phyloP scores from a whole-genome alignment of 2,113 vertebrate species.

The Cavia porcellus region DNA sequence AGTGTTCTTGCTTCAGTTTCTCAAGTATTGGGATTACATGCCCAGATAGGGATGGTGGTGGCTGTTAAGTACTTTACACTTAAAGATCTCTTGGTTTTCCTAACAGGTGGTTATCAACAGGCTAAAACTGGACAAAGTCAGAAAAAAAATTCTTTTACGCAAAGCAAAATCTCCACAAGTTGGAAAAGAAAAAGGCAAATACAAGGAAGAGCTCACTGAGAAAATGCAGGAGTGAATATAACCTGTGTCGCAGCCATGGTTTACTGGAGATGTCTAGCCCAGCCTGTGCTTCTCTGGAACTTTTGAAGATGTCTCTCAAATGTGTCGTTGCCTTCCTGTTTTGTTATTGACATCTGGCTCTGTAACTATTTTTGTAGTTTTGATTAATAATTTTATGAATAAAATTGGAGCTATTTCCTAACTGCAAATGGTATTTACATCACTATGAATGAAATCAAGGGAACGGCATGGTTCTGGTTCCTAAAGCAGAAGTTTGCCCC shows the following conservation, averaged over 20 bases:
- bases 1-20: background rate
- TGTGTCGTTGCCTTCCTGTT: background rate
- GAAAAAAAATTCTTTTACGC: slow-evolving; percentile 96
- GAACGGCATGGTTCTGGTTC: background rate
- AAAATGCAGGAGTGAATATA: slow-evolving; percentile 95
- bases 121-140: slow-evolving; percentile 97
- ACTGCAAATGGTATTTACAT: background rate
- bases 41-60: background rate
- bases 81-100: background rate
- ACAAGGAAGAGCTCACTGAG: slow-evolving; percentile 97
- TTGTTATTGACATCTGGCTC: background rate
- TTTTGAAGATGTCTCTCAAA: background rate
- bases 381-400: slow-evolving; percentile 54
- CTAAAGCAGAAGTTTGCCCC: background rate
- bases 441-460: background rate
- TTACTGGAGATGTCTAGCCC: slow-evolving; percentile 87
- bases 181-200: slow-evolving; percentile 98
- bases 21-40: background rate
- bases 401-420: slow-evolving; percentile 40
- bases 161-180: slow-evolving; percentile 97
- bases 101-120: slow-evolving; percentile 96
- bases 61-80: background rate
- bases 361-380: slow-evolving; percentile 52
- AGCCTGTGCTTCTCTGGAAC: background rate
- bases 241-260: slow-evolving; percentile 85